phyloP scores from a whole-genome alignment of 2,113 vertebrate genomes.

The Crotalus tigris region DNA sequence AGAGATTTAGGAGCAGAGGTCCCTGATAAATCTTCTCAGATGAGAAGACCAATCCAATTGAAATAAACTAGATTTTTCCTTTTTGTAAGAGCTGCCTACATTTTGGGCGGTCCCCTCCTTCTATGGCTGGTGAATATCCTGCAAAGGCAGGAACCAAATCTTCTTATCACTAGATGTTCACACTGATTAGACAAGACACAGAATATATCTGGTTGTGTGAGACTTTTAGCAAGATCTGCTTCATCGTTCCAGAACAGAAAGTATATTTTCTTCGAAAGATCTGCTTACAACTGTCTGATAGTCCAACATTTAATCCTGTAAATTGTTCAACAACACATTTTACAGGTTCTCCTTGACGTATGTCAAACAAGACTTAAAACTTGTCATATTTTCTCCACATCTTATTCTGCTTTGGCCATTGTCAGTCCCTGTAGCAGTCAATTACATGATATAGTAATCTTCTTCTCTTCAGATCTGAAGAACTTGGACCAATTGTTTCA shows the following conservation, averaged over 20 bases:
- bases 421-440: not conserved
- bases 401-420: not conserved
- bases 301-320: not conserved
- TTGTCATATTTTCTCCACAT: not conserved
- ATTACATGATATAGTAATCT: not conserved
- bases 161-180: not conserved
- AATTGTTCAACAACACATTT: not conserved
- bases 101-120: not conserved
- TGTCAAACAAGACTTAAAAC: not conserved
- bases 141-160: not conserved
- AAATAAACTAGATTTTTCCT: not conserved
- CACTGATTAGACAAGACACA: not conserved
- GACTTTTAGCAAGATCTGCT: too few relatives aligned
- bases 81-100: not conserved
- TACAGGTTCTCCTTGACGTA: not conserved
- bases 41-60: not conserved
- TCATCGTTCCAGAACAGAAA: too few relatives aligned
- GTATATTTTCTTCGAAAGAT: too few relatives aligned
- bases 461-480: not conserved
- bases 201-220: too few relatives aligned
- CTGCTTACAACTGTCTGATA: not conserved
- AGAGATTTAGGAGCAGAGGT: too few relatives aligned
- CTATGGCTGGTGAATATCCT: not conserved
- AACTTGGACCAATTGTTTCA: not conserved
- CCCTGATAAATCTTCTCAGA: not conserved